Percentiles rank a stretch among this genome's conserved stretches.
Evolutionary conservation across 2,888 invertebrate genomes (phyloP).

Genomic region (Oscheius sp.): DNA sequence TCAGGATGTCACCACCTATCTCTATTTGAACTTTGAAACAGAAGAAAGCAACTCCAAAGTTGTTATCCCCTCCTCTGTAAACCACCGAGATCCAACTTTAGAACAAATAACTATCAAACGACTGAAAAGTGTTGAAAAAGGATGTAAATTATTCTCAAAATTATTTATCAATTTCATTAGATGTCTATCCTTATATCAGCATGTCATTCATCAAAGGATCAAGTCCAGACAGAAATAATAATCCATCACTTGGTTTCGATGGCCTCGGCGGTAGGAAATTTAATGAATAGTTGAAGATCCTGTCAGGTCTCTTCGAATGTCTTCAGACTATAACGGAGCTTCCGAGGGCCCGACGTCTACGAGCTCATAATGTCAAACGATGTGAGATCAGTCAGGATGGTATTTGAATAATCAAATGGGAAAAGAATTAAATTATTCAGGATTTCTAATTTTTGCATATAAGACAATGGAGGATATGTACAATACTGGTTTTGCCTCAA

Average conservation of each 20-base stretch:
- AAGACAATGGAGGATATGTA: conserved; percentile 63
- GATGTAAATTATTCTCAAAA: conserved; percentile 36
- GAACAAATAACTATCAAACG: conserved; percentile 50
- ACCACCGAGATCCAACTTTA: conserved; percentile 35
- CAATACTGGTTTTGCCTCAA: conserved; percentile 45
- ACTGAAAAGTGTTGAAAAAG: conserved; percentile 49
- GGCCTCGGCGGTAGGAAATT: background rate
- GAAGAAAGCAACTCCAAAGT: conserved; percentile 17
- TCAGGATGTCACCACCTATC: conserved; percentile 30
- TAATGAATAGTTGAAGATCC: conserved; percentile 23
- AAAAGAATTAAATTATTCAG: too few relatives aligned
- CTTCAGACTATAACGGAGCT: conserved; percentile 40
- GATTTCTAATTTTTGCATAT: conserved; percentile 56
- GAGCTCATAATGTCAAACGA: background rate
- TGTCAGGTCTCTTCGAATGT: conserved; percentile 43
- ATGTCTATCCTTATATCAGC: conserved; percentile 44
- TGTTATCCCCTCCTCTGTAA: conserved; percentile 35
- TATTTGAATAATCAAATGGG: background rate
- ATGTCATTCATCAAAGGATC: conserved; percentile 43
- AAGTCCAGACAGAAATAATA: background rate
- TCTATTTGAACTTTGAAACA: conserved; percentile 33
- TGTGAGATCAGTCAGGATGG: conserved; percentile 17
- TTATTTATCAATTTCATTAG: conserved; percentile 27
- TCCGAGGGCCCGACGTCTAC: background rate
- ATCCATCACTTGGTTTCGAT: background rate